A percentile compares a stretch with the other conserved stretches of the same genome.
phyloP scores from a whole-genome alignment of 2,888 invertebrate species.

The Eristalis pertinax region DNA sequence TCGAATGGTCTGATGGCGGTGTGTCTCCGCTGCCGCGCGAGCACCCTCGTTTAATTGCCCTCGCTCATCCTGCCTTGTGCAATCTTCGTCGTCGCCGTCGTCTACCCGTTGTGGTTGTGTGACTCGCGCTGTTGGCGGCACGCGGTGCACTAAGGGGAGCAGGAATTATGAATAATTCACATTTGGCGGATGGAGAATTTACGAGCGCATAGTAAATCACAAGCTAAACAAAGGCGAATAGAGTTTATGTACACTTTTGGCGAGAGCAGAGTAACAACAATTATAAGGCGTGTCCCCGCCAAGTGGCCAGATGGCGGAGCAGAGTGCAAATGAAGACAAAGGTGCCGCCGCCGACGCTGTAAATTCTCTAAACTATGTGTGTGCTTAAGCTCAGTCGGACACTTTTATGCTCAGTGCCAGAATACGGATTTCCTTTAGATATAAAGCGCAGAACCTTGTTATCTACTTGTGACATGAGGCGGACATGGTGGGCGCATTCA shows the following conservation, averaged over 20 bases:
- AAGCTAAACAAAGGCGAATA: slow-evolving; percentile 56
- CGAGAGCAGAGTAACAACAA: slow-evolving; percentile 39
- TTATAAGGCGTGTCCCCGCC: slow-evolving; percentile 14
- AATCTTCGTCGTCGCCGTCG: not conserved
- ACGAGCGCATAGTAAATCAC: slow-evolving; percentile 56
- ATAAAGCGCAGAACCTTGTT: slow-evolving; percentile 23
- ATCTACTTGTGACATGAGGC: slow-evolving; percentile 10
- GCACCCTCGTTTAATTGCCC: slow-evolving; percentile 55
- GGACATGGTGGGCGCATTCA: slow-evolving; percentile 1
- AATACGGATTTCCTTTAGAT: slow-evolving; percentile 43
- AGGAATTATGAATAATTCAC: slow-evolving; percentile 63
- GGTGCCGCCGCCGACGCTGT: slow-evolving; percentile 58
- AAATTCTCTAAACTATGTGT: slow-evolving; percentile 49
- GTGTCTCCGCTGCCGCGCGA: not conserved
- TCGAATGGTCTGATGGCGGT: slow-evolving; percentile 5
- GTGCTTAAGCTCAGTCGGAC: slow-evolving; percentile 53
- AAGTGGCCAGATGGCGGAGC: slow-evolving; percentile 28
- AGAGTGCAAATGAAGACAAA: slow-evolving; percentile 45
- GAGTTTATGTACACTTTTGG: slow-evolving; percentile 54
- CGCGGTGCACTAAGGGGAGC: not conserved
- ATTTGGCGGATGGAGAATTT: slow-evolving; percentile 60
- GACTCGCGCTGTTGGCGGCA: not conserved
- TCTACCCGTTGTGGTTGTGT: not conserved
- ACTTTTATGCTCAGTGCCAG: slow-evolving; percentile 55
- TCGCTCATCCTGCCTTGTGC: slow-evolving; percentile 36